Conservation (phyloP, 2,797 vertebrate genomes). For the Catostomus latipinnis region DNA sequence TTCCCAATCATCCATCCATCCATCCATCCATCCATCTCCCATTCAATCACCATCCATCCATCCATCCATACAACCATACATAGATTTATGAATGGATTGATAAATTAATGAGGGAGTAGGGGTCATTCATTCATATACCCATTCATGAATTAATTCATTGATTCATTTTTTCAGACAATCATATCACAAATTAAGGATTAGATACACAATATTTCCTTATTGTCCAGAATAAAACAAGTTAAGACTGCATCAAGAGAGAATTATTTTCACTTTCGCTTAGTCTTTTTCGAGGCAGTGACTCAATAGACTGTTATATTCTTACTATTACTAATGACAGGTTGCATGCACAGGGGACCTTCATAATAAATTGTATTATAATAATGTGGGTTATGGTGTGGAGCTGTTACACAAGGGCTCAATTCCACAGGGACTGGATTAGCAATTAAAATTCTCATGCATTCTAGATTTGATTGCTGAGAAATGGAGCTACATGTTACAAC, state of each 20-base stretch:
- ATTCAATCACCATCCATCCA: neutral
- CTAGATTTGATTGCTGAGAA: slow-evolving; percentile 32
- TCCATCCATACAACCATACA: too few species aligned
- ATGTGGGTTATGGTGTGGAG: slow-evolving; percentile 23
- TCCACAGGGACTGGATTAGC: slow-evolving; percentile 17
- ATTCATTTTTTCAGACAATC: neutral
- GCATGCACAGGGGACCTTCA: slow-evolving; percentile 19
- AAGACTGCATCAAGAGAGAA: neutral
- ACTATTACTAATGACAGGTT: slow-evolving; percentile 46
- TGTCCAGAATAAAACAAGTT: neutral
- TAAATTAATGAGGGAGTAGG: too few species aligned
- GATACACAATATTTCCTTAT: neutral
- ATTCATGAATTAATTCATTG: neutral
- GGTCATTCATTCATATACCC: neutral
- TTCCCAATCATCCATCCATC: neutral
- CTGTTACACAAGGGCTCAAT: slow-evolving; percentile 26
- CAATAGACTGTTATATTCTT: slow-evolving; percentile 15
- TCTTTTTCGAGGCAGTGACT: neutral
- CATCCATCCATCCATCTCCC: neutral
- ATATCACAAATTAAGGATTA: neutral
- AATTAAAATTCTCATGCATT: slow-evolving; percentile 34
- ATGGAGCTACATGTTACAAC: neutral
- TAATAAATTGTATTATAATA: slow-evolving; percentile 39
- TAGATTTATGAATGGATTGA: too few species aligned
- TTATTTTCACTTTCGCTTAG: neutral